Evolutionary conservation across 1,140 invertebrate species (phyloP), one percentile per base, ranked within the genome.

Genomic region (Idris sp.): DNA sequence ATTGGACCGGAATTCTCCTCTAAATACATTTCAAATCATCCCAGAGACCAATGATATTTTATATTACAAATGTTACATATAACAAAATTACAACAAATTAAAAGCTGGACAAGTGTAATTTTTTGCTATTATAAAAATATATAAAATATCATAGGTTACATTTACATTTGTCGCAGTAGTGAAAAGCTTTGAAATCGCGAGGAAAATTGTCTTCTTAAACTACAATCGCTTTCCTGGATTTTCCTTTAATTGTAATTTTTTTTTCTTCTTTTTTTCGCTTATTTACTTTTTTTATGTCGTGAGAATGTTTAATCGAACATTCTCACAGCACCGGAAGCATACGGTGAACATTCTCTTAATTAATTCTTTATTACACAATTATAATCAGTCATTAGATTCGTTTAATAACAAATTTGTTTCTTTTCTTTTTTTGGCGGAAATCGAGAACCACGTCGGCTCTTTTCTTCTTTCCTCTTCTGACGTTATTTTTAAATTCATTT

Each of bases 311-410:
- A 35, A 30, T 31, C 13, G 30, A 9, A 33, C 67, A 76, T 80
- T 59, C 76, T 40, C 81, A 80, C 80, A 83, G 80, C 80, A 81
- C 80, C 81, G 79, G 81, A 81, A 83, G 79, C 81, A 79, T 75
- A 83, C 83, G 67, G 82, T 83, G 82, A 84, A 84, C 83, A 84
- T 84, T 84, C 83, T 83, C 81, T 59, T 75, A 71, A 62, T 68
- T 81, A 79, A 73, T 74, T 79, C 68, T 78, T 61, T 59, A 68
- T 77, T 77, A 79, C 73, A 72, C 76, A 79, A 76, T 78, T 83
- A 82, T 71, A 79, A 74, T 80, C 81, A 84, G 81, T 82, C 81
- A 83, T 79, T 84, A 76, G 75, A 84, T 79, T 83, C 79, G 79
- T 79, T 83, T 83, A 25, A 25, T 25, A 25, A 25, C n/a, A n/a